Evolutionary conservation across 2,797 vertebrate genomes (phyloP).

Genomic region (Karalla daura): DNA sequence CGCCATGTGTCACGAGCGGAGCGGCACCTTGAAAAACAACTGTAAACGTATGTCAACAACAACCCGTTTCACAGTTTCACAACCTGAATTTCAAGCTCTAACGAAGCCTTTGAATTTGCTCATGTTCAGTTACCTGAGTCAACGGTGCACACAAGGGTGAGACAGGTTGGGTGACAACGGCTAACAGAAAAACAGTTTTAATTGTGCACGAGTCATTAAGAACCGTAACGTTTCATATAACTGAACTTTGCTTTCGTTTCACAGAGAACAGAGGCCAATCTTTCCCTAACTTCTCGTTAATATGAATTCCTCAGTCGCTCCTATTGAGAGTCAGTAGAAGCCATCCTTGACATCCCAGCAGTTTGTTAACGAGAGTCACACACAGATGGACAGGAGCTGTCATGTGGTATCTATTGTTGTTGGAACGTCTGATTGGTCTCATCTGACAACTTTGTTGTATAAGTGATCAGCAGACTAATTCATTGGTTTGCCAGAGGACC

Average conservation of each 20-base stretch:
- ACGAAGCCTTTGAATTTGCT: slow-evolving; percentile 13
- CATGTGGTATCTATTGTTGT: background rate
- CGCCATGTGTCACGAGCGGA: too few species aligned
- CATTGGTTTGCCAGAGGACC: slow-evolving; percentile 3
- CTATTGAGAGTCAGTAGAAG: too few species aligned
- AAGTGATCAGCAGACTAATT: slow-evolving; percentile 30
- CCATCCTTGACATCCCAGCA: slow-evolving; percentile 8
- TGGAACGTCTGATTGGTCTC: slow-evolving; percentile 17
- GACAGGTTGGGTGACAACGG: slow-evolving; percentile 65
- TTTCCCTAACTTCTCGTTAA: too few species aligned
- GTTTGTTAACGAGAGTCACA: slow-evolving; percentile 40
- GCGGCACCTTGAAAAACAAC: background rate
- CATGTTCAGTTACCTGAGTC: slow-evolving; percentile 28
- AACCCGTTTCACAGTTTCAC: slow-evolving; percentile 33
- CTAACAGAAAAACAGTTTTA: slow-evolving; percentile 9
- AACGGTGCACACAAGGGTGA: slow-evolving; percentile 5
- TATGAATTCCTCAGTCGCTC: too few species aligned
- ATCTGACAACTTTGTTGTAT: slow-evolving; percentile 31
- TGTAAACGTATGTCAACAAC: slow-evolving; percentile 21
- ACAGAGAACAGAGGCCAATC: too few species aligned
- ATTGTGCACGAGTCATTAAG: slow-evolving; percentile 8
- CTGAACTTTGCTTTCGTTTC: slow-evolving; percentile 4
- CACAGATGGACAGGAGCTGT: background rate
- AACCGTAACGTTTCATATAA: background rate
- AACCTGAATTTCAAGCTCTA: slow-evolving; percentile 68